Evolutionary conservation across 2,113 vertebrate genomes (phyloP).

Genomic region (Oreochromis spilurus): DNA sequence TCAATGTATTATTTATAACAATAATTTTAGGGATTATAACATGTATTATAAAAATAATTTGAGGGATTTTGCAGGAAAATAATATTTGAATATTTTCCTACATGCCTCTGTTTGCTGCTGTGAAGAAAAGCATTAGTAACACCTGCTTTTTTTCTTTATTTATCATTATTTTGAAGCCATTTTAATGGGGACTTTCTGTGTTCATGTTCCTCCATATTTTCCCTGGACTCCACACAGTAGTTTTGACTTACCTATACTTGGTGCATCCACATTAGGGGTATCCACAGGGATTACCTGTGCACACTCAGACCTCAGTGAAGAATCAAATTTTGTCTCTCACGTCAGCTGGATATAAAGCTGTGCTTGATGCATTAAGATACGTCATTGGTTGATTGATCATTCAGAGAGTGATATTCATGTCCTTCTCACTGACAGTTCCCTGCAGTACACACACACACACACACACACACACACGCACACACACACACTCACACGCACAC

Average conservation of each 20-base stretch:
- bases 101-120: not conserved
- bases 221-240: not conserved
- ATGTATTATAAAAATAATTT: not conserved
- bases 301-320: not conserved
- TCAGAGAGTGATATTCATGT: constrained; percentile 13
- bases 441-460: not conserved
- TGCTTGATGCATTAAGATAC: constrained; percentile 16
- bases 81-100: not conserved
- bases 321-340: not conserved
- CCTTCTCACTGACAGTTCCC: constrained; percentile 20
- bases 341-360: constrained; percentile 12
- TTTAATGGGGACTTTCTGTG: not conserved
- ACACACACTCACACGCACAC: accelerated
- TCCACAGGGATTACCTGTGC: too few species aligned
- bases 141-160: not conserved
- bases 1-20: not conserved
- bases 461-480: not conserved
- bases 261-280: not conserved
- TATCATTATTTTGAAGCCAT: not conserved
- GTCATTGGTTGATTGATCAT: constrained; percentile 42
- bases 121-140: not conserved
- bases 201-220: not conserved
- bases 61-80: not conserved
- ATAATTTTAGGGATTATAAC: not conserved
- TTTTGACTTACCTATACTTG: not conserved